These are phyloP conservation scores for Chloroceryle inda DNA, from an alignment of 2,797 vertebrate genomes.

Conservation along the genomic window DNA sequence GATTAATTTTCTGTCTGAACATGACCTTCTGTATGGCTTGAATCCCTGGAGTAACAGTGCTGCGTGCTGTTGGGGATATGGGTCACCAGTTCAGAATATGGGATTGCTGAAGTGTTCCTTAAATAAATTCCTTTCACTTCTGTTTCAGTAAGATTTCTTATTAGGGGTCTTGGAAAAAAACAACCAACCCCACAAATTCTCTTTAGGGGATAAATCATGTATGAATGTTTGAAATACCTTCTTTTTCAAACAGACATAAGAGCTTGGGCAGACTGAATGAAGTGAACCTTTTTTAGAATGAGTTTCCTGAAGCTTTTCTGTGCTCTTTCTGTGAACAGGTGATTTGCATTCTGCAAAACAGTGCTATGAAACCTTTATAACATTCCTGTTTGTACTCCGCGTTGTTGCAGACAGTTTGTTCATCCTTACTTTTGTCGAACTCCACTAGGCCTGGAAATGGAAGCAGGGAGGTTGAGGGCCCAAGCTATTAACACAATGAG, in stretches of 20 bases:
- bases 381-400: not conserved
- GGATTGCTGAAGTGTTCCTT: not conserved
- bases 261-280: not conserved
- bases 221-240: not conserved
- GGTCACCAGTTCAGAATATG: not conserved
- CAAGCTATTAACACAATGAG: not conserved
- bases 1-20: not conserved
- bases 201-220: not conserved
- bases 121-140: not conserved
- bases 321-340: not conserved
- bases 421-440: not conserved
- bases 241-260: not conserved
- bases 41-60: not conserved
- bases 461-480: not conserved
- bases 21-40: not conserved
- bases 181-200: not conserved
- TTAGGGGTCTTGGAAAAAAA: not conserved
- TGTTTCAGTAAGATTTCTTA: not conserved
- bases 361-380: not conserved
- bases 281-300: not conserved
- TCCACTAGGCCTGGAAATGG: not conserved
- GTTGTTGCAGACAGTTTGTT: not conserved
- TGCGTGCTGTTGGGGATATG: not conserved
- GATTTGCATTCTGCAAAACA: not conserved
- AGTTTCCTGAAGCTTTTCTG: not conserved